phyloP scores from a whole-genome alignment of 2,797 vertebrate species.

The Coccyzus lansbergi region DNA sequence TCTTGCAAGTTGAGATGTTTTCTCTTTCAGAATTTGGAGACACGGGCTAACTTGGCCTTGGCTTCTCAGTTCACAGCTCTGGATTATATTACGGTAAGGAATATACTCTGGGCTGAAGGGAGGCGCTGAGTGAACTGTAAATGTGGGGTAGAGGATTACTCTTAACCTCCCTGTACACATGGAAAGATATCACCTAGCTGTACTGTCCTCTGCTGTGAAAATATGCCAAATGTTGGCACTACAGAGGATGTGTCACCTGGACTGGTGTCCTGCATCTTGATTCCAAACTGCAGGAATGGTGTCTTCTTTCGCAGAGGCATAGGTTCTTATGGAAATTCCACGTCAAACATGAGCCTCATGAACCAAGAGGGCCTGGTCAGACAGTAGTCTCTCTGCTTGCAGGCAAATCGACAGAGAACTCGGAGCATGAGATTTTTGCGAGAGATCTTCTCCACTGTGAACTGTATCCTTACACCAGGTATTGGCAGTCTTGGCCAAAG shows the following conservation, averaged over 20 bases:
- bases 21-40: conserved; percentile 72
- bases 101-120: background rate
- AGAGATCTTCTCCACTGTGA: conserved; percentile 62
- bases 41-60: conserved; percentile 54
- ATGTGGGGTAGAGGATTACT: background rate
- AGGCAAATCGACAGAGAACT: conserved; percentile 74
- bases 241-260: background rate
- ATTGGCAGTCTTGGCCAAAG: background rate
- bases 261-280: background rate
- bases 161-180: fast-evolving
- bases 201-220: background rate
- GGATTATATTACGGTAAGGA: conserved; percentile 73
- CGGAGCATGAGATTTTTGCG: conserved; percentile 61
- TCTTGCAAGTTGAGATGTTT: background rate
- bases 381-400: conserved; percentile 19
- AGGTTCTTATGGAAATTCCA: background rate
- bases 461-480: conserved; percentile 77
- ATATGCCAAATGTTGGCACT: background rate
- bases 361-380: background rate
- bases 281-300: background rate
- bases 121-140: background rate
- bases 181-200: background rate
- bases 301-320: background rate
- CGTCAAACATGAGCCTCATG: background rate
- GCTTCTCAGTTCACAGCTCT: conserved; percentile 67